Evolutionary conservation across 2,888 invertebrate species (phyloP).

Genomic region (Blera fallax): DNA sequence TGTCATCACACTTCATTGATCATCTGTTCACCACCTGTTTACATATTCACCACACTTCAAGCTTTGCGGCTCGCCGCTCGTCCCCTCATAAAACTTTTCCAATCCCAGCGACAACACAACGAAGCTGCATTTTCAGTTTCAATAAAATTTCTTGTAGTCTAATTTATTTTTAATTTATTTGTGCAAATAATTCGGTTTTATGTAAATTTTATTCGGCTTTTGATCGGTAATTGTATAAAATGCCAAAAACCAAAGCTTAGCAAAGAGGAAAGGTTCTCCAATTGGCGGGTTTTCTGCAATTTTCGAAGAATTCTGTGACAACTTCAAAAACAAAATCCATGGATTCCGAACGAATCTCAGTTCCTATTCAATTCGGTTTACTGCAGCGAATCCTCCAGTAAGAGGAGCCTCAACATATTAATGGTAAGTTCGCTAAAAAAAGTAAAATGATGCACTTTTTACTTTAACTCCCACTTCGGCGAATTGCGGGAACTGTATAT

Average conservation of each 20-base stretch:
- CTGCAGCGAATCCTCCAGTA: not conserved
- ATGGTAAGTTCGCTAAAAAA: not conserved
- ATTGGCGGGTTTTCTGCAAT: not conserved
- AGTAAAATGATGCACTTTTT: not conserved
- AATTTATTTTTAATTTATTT: not conserved
- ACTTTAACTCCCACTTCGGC: not conserved
- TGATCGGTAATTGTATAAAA: not conserved
- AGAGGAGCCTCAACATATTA: not conserved
- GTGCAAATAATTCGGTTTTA: not conserved
- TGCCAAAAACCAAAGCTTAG: not conserved
- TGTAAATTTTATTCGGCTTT: not conserved
- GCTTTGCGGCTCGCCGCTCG: not conserved
- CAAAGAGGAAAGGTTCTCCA: not conserved
- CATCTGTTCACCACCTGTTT: constrained; percentile 41
- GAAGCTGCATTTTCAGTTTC: not conserved
- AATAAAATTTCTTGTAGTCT: not conserved
- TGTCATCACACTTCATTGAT: not conserved
- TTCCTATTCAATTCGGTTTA: not conserved
- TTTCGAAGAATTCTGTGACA: not conserved
- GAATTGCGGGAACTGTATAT: constrained; percentile 6
- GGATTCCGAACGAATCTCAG: not conserved
- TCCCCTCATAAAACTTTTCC: not conserved
- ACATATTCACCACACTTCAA: constrained; percentile 21
- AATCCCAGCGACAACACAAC: not conserved
- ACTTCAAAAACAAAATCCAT: not conserved